Evolutionary conservation across 2,113 vertebrate species (phyloP), one percentile per base, ranked within the genome.

Genomic region (Rhineura floridana): DNA sequence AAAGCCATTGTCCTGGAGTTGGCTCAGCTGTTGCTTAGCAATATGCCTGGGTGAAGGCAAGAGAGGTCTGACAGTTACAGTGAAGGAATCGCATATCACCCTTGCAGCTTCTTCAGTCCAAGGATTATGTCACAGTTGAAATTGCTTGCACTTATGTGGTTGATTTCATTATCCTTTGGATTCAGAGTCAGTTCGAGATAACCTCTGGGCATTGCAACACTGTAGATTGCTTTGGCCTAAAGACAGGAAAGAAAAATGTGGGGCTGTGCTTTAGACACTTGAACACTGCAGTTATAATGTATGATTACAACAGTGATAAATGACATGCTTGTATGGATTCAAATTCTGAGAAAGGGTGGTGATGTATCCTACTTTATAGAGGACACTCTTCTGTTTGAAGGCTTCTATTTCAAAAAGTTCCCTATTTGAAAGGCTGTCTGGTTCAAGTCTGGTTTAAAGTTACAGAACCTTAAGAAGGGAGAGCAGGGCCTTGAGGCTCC

Each of bases 81-180:
- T 98, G 96, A 97, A 99, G 10, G 98, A 97, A 93, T 99, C 98
- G 2, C 98, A 99, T 91, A 99, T 98, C 90, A 99, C 97, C 87
- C 98, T 96, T 0, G 98, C 98, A 0, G 98, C 98, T 93, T 98
- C 97, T 87, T 98, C 97, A 0, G 96, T 97, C 98, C 98, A 99
- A 99, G 96, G 55, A 99, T 97, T 42, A 99, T 95, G 87, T 99
- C 98, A 67, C 97, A 98, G 89, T 98, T 98, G 94, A 98, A 98
- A 95, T 97, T 98, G 0, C 96, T 97, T 28, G 97, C 95, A 89
- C 92, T 96, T 80, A 97, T 96, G 79, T 98, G 96, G 93, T 98
- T 98, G 87, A 98, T 96, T 91, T 98, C 98, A 28, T 96, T 97
- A 87, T 98, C 97, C 91, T 97, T 97, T 11, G 98, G 97, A 88